Evolutionary conservation across 1,140 invertebrate genomes (phyloP), one percentile per base, ranked within the genome.

Genomic region (Zaprionus taronus): DNA sequence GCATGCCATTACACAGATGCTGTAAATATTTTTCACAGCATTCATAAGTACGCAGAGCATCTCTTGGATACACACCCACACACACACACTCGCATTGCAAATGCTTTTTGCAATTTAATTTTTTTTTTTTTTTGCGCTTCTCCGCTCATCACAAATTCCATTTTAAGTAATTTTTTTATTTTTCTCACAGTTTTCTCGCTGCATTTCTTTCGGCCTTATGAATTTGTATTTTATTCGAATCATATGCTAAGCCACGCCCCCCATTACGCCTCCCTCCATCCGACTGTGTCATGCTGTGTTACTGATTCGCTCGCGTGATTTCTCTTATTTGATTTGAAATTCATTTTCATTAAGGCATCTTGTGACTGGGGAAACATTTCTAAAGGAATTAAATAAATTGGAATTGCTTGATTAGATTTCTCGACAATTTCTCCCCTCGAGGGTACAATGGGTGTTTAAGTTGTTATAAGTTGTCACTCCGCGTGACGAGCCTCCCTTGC

Each of bases 11-110:
- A 62, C 77, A 70, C 72, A 83, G 77, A 69, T 77, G 81, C 77
- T 80, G 81, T 83, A 83, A 83, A 83, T 83, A 83, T 83, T 80
- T 83, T 80, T 57, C 66, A 47, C 49, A 63, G 51, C 60, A 60
- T n/a, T 70, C 81, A 83, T 72, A 83, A 77, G 64, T 74, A 55
- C 36, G 34, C 51, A 17, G 71, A 60, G 55, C 51, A 68, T 68
- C 44, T 67, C 57, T 56, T 38, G 56, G 41, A 66, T 51, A 49
- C 56, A 66, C 51, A 56, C 24, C 17, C 17, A 31, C 38, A 15
- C 22, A 24, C 26, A 64, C 34, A 17, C 60, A 61, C 38, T 28
- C n/a, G 22, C 51, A 34, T 9, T 9, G 41, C 41, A 67, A 58
- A 67, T 67, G 28, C n/a, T 58, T 58, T 58, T 60, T 57, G 64